These are phyloP conservation scores for Ooceraea biroi DNA, from an alignment of 1,140 invertebrate species.

Conservation along the genomic window DNA sequence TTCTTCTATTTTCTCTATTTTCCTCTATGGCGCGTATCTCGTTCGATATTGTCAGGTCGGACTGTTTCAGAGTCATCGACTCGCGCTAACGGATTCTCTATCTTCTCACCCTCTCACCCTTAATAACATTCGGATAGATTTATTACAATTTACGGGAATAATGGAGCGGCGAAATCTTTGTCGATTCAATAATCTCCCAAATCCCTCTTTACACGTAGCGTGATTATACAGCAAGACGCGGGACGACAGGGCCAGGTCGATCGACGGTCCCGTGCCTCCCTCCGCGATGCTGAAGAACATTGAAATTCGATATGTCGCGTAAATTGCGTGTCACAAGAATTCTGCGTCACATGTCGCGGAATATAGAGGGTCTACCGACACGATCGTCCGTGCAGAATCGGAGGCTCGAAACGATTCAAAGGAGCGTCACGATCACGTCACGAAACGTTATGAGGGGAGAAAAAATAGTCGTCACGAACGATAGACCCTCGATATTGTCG, in stretches of 20 bases:
- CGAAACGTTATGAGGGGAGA: background rate
- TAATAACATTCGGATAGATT: slow-evolving; percentile 63
- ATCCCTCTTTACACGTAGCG: slow-evolving; percentile 51
- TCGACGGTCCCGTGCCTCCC: slow-evolving; percentile 36
- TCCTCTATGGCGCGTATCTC: slow-evolving; percentile 75
- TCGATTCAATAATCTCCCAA: slow-evolving; percentile 58
- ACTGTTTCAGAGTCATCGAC: slow-evolving; percentile 68
- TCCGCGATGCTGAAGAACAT: slow-evolving; percentile 59
- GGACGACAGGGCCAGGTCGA: slow-evolving; percentile 54
- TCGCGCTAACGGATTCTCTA: slow-evolving; percentile 62
- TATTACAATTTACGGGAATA: slow-evolving; percentile 67
- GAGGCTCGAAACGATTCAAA: slow-evolving; percentile 26
- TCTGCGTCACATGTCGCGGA: slow-evolving; percentile 47
- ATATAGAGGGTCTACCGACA: slow-evolving; percentile 67
- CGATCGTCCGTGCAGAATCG: background rate
- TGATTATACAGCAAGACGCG: slow-evolving; percentile 44
- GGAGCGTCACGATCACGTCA: background rate
- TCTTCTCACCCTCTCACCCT: slow-evolving; percentile 11
- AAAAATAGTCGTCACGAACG: slow-evolving; percentile 35
- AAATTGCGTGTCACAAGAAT: slow-evolving; percentile 58
- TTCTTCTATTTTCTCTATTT: background rate
- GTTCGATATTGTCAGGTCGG: slow-evolving; percentile 82
- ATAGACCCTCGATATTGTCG: slow-evolving; percentile 42
- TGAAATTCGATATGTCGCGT: slow-evolving; percentile 80
- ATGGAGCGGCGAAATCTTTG: slow-evolving; percentile 60